Base-by-base conservation (phyloP, 2,113 vertebrate species). In the Galbula dea region DNA sequence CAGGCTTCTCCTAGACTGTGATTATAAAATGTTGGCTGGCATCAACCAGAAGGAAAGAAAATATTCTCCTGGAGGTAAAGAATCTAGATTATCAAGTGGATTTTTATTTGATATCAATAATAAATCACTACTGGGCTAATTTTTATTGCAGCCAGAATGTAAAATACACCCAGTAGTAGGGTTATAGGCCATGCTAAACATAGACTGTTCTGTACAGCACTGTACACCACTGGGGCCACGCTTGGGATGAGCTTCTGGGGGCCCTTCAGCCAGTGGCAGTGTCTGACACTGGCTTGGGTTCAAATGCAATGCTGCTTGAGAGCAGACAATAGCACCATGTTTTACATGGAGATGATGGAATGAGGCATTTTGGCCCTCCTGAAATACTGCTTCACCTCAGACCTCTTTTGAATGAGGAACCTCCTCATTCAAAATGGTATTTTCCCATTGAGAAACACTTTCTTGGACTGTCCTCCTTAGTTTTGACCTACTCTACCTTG, bases 61-160 rank as follows among this genome's bases (percentile, higher is more conserved):
- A 93, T 89, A 86, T 55, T 83, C 88, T 96, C 76, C 83, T 79
- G 79, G 91, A 95, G 94, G 87, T 72, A 93, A 75, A 15, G 32
- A 87, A 81, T 49, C 2, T 24, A 46, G 88, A 78, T 93, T 89
- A 89, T 95, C 95, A 88, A 94, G 87, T 52, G 82, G 71, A 69
- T 65, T 92, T 96, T 95, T 91, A 91, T 94, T 95, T 86, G 91
- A 66, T 94, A 95, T 91, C 87, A 71, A 92, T 89, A 93, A 80
- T 71, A 95, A 93, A 96, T 95, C 96, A 88, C 59, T 83, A 19
- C 75, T 88, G 52, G 58, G 79, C 63, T 90, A 48, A 63, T 83
- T 91, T n/a, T 69, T 59, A 12, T 39, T 55, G 72, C 14, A 83
- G 91, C 72, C 75, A 93, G 89, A 49, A 59, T 68, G 87, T 89